A percentile compares a stretch with the other conserved stretches of the same genome.
Evolutionary conservation across 1,140 invertebrate species (phyloP).

Genomic region (Cryptotermes secundus): DNA sequence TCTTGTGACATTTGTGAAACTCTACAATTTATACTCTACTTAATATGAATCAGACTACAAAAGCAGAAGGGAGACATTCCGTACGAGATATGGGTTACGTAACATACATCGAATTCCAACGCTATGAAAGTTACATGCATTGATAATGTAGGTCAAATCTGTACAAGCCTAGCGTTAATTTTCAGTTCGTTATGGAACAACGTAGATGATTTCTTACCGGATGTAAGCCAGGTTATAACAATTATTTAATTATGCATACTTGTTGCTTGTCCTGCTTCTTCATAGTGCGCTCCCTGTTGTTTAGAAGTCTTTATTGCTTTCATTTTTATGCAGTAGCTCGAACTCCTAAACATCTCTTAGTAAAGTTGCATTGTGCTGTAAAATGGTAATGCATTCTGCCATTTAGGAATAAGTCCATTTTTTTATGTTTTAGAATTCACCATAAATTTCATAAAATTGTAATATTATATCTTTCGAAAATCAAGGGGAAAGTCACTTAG

Average conservation of each 20-base stretch:
- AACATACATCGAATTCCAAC: background rate
- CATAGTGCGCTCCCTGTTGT: background rate
- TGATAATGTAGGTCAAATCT: background rate
- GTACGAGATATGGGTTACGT: background rate
- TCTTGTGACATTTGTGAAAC: background rate
- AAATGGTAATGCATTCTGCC: no score
- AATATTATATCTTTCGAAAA: no score
- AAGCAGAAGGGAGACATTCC: background rate
- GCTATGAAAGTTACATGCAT: background rate
- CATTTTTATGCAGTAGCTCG: no score
- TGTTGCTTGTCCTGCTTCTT: background rate
- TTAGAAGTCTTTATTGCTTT: no score
- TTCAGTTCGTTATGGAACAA: background rate
- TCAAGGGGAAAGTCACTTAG: no score
- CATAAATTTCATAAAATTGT: no score
- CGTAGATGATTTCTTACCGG: background rate
- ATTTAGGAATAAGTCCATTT: no score
- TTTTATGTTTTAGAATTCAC: no score
- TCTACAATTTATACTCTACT: background rate
- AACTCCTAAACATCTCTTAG: no score
- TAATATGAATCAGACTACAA: background rate
- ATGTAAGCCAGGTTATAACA: background rate
- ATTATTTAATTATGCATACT: background rate
- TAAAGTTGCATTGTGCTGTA: no score
- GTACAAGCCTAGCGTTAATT: background rate